Evolutionary conservation across 2,113 vertebrate genomes (phyloP), one percentile per base, ranked within the genome.

Genomic region (Stegostoma tigrinum): DNA sequence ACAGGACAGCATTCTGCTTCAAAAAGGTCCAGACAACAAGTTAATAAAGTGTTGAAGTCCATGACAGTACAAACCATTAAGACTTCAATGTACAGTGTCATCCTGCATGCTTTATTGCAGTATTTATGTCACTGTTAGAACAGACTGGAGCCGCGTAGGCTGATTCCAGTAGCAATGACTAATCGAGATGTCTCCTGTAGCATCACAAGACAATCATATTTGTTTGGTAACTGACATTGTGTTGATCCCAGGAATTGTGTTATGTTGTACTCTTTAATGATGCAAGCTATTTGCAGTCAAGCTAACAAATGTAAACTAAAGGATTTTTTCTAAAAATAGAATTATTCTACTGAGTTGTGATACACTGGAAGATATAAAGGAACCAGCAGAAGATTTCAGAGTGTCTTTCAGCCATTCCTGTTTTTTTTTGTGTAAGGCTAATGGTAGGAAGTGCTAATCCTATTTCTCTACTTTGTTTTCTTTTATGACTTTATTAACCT

Each of bases 81-180:
- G 55, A 27, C 48, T 89, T 61, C 86, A 55, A 89, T 27, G 5
- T 14, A 61, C 86, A 14, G 86, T 89, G 24, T 89, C 86, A 89
- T 61, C 48, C 48, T 89, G 86, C 86, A 89, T 52, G 12, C 48
- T 89, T 61, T 55, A 89, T 55, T 55, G 86, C 27, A 3, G 86
- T 52, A 89, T 89, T 89, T 89, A 89, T 61, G 86, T 89, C 52
- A 89, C 86, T 89, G 61, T 61, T 89, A 89, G 86, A 89, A 89
- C 86, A 52, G 48, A 52, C 85, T 87, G 45, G 85, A 55, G 52
- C 85, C 61, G 86, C 45, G 27, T 61, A 89, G 86, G 86, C 86
- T 89, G 78, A 55, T 89, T 89, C 86, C 48, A 55, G 10, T 55
- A 89, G 86, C 48, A 30, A 30, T 89, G 86, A 89, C 86, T 89